Percentiles rank a stretch among this genome's conserved stretches.
Evolutionary conservation across 1,140 invertebrate species (phyloP).

Genomic region (Chlorops oryzae): DNA sequence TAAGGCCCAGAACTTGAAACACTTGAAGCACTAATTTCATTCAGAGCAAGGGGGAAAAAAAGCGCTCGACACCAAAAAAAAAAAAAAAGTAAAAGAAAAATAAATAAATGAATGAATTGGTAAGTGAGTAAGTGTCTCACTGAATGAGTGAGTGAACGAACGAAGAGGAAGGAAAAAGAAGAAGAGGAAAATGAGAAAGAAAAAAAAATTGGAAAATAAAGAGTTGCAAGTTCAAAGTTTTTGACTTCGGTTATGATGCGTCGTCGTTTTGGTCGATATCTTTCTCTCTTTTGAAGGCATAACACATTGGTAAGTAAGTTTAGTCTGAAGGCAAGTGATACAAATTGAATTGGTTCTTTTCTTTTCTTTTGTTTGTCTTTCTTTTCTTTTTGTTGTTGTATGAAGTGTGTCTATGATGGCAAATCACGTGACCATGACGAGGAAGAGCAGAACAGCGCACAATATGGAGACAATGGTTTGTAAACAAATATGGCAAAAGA

Average conservation of each 20-base stretch:
- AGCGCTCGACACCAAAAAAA: slow-evolving; percentile 9
- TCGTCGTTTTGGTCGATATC: too few species aligned
- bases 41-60: too few species aligned
- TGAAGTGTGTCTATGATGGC: too few species aligned
- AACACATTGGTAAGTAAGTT: too few species aligned
- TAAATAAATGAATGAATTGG: too few species aligned
- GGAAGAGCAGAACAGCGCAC: slow-evolving; percentile 19
- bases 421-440: slow-evolving; percentile 46
- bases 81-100: slow-evolving; percentile 8
- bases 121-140: too few species aligned
- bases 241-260: too few species aligned
- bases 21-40: too few species aligned
- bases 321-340: slow-evolving; percentile 25
- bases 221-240: background rate
- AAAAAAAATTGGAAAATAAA: background rate
- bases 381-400: slow-evolving; percentile 28
- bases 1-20: too few species aligned
- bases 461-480: slow-evolving; percentile 23
- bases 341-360: slow-evolving; percentile 45
- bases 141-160: too few species aligned
- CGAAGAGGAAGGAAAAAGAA: background rate
- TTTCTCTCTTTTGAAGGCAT: too few species aligned
- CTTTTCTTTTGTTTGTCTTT: background rate
- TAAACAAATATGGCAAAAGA: too few species aligned
- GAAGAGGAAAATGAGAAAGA: background rate